These are phyloP conservation scores for Takifugu flavidus DNA, from an alignment of 2,113 vertebrate genomes.

Conservation along the genomic window DNA sequence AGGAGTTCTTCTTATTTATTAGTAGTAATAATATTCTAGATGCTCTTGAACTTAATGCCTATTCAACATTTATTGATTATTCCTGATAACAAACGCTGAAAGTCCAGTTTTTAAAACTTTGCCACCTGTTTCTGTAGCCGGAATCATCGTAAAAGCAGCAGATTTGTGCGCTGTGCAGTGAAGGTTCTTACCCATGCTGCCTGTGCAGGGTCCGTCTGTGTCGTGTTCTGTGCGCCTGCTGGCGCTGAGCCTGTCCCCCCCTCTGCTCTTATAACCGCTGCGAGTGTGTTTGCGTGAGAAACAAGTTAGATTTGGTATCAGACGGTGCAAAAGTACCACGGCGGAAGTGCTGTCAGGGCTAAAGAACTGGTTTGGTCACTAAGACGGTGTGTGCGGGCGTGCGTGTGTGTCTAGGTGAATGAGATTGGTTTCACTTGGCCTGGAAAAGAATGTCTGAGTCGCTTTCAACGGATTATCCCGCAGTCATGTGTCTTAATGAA, in stretches of 20 bases:
- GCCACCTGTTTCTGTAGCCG: too few relatives aligned
- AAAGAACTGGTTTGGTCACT: conserved; percentile 24
- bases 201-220: too few relatives aligned
- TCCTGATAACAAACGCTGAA: too few relatives aligned
- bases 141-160: not conserved
- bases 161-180: not conserved
- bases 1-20: too few relatives aligned
- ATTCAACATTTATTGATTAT: too few relatives aligned
- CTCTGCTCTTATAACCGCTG: not conserved
- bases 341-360: not conserved
- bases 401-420: conserved; percentile 9
- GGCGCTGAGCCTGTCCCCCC: not conserved
- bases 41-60: too few relatives aligned
- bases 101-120: too few relatives aligned
- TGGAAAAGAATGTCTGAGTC: conserved; percentile 60
- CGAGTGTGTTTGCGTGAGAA: not conserved
- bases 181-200: not conserved
- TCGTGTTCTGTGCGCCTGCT: not conserved
- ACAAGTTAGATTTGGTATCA: not conserved
- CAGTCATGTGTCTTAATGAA: conserved; percentile 39
- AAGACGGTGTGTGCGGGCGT: conserved; percentile 4
- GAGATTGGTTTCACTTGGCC: conserved; percentile 38
- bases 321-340: not conserved
- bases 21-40: too few relatives aligned
- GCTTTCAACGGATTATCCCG: conserved; percentile 49